Percentiles rank a stretch among this genome's conserved stretches.
These are phyloP conservation scores for Sarcophaga bullata DNA, from an alignment of 1,140 invertebrate genomes.

Conservation along the genomic window DNA sequence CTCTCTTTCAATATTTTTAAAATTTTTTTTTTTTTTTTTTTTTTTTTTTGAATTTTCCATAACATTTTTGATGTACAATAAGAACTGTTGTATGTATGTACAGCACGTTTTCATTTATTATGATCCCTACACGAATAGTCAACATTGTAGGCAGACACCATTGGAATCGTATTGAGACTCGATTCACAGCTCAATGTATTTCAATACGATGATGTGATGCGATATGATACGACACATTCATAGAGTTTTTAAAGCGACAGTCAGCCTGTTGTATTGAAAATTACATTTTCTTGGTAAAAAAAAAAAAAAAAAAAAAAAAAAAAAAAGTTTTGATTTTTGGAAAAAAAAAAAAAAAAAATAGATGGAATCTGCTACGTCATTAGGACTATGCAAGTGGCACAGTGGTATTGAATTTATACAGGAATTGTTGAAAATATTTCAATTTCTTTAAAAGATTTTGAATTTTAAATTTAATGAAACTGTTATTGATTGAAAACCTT, in stretches of 20 bases:
- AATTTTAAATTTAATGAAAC: too few relatives aligned
- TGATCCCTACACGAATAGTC: slow-evolving; percentile 3
- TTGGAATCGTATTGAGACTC: background rate
- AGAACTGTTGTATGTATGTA: background rate
- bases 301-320: background rate
- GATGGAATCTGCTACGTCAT: slow-evolving; percentile 3
- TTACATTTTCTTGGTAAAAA: background rate
- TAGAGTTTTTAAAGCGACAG: background rate
- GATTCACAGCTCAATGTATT: background rate
- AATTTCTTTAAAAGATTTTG: too few relatives aligned
- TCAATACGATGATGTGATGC: background rate
- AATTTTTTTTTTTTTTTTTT: too few relatives aligned
- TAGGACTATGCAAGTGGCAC: background rate
- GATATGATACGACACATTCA: background rate
- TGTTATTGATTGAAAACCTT: too few relatives aligned
- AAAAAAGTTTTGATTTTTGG: background rate
- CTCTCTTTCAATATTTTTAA: too few relatives aligned
- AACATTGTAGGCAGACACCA: background rate
- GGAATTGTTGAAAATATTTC: too few relatives aligned
- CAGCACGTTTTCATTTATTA: slow-evolving; percentile 14
- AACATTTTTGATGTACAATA: background rate
- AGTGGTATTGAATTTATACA: background rate
- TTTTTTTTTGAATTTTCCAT: background rate
- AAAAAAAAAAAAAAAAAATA: background rate
- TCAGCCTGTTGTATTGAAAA: background rate